Conservation (phyloP, 2,113 vertebrate species). For the Phycodurus eques region DNA sequence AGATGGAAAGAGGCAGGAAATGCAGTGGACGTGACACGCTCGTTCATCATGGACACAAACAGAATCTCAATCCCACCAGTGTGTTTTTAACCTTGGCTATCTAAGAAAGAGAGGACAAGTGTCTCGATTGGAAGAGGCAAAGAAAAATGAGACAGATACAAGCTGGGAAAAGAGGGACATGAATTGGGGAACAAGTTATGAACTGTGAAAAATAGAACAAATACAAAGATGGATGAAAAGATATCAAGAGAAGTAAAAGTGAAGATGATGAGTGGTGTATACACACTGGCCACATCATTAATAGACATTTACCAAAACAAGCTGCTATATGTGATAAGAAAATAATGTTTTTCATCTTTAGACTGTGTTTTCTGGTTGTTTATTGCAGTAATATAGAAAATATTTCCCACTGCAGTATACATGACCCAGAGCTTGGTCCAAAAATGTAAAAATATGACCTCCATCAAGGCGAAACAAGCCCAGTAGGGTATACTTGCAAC, state of each 20-base stretch:
- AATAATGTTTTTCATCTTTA: background rate
- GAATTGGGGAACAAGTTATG: slow-evolving; percentile 12
- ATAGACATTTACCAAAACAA: background rate
- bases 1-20: slow-evolving; percentile 61
- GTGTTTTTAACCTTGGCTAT: slow-evolving; percentile 73
- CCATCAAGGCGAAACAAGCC: too few relatives aligned
- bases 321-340: background rate
- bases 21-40: slow-evolving; percentile 50
- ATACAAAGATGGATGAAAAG: slow-evolving; percentile 35
- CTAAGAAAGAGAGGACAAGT: slow-evolving; percentile 19
- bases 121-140: slow-evolving; percentile 4
- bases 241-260: slow-evolving; percentile 14
- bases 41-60: slow-evolving; percentile 67
- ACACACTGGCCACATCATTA: background rate
- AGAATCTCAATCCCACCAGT: slow-evolving; percentile 69
- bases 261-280: too few relatives aligned
- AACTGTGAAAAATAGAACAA: slow-evolving; percentile 17
- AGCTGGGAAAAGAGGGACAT: slow-evolving; percentile 3
- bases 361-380: too few relatives aligned
- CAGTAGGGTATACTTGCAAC: too few relatives aligned
- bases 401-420: too few relatives aligned
- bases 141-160: slow-evolving; percentile 26
- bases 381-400: too few relatives aligned
- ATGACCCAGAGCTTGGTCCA: too few relatives aligned
- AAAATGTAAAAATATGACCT: too few relatives aligned